Evolutionary conservation across 2,888 invertebrate genomes (phyloP).

Genomic region (Xanthostigma xanthostigma): DNA sequence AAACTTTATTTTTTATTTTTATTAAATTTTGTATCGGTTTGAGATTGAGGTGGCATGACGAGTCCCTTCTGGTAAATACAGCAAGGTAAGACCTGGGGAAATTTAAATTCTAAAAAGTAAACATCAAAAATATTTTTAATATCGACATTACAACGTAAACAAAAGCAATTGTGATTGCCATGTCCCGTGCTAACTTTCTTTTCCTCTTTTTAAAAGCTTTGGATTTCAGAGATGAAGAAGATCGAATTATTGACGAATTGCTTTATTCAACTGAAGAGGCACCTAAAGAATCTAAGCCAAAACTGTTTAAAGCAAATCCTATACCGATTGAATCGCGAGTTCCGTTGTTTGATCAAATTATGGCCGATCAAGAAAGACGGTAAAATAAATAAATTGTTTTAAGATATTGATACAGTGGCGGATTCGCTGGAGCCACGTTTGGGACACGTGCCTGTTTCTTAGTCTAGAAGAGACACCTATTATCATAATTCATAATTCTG

Average conservation of each 20-base stretch:
- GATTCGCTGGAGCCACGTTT: too few species aligned
- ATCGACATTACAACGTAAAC: too few species aligned
- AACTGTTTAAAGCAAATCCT: conserved; percentile 43
- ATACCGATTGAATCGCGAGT: conserved; percentile 56
- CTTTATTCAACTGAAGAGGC: conserved; percentile 18
- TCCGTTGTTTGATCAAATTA: conserved; percentile 53
- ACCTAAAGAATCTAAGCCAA: conserved; percentile 27
- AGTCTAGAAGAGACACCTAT: too few species aligned
- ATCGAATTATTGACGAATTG: conserved; percentile 38
- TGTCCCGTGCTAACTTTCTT: neutral
- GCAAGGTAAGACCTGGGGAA: too few species aligned
- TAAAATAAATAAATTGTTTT: conserved; percentile 17
- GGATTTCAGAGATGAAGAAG: conserved; percentile 45
- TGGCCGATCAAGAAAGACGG: conserved; percentile 59
- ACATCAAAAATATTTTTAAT: too few species aligned
- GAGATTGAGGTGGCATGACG: too few species aligned
- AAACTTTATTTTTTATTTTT: too few species aligned
- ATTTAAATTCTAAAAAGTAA: too few species aligned
- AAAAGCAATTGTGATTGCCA: neutral
- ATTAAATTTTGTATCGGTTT: too few species aligned
- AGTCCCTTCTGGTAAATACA: too few species aligned
- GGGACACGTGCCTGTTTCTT: too few species aligned
- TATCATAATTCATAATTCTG: too few species aligned
- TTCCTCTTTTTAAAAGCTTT: neutral
- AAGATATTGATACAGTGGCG: neutral